Conservation (phyloP, 2,113 vertebrate species). For the Chionomys nivalis region DNA sequence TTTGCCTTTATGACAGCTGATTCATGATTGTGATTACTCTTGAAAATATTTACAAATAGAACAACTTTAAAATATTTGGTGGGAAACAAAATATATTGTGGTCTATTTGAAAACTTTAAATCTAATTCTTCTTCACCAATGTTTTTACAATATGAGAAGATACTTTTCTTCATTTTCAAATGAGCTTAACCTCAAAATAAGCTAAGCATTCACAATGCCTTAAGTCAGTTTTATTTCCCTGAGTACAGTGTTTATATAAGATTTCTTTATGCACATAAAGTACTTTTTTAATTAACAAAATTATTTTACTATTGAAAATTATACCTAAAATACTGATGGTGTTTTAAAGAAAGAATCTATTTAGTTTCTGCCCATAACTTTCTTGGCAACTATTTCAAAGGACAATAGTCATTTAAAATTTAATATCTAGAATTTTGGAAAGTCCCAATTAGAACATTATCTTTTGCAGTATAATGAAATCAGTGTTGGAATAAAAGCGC, state of each 20-base stretch:
- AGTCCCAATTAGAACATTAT: constrained; percentile 72
- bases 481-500: constrained; percentile 49
- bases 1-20: constrained; percentile 44
- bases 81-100: constrained; percentile 22
- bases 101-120: constrained; percentile 38
- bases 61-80: neutral
- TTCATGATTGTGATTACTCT: constrained; percentile 55
- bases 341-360: constrained; percentile 57
- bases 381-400: constrained; percentile 65
- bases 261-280: constrained; percentile 42
- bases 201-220: neutral
- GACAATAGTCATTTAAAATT: constrained; percentile 65
- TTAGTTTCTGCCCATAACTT: constrained; percentile 63
- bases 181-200: constrained; percentile 34
- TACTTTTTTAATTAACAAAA: constrained; percentile 65
- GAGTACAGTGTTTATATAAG: constrained; percentile 56
- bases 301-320: constrained; percentile 69
- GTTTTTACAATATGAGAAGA: constrained; percentile 47
- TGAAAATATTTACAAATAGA: constrained; percentile 4
- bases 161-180: constrained; percentile 47
- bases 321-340: constrained; percentile 43
- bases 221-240: constrained; percentile 67
- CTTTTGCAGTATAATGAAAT: constrained; percentile 60
- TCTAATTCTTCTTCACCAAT: neutral
- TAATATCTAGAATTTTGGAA: constrained; percentile 68